Percentiles rank a stretch among this genome's conserved stretches.
Evolutionary conservation across 2,113 vertebrate genomes (phyloP).

Genomic region (Larimichthys crocea): DNA sequence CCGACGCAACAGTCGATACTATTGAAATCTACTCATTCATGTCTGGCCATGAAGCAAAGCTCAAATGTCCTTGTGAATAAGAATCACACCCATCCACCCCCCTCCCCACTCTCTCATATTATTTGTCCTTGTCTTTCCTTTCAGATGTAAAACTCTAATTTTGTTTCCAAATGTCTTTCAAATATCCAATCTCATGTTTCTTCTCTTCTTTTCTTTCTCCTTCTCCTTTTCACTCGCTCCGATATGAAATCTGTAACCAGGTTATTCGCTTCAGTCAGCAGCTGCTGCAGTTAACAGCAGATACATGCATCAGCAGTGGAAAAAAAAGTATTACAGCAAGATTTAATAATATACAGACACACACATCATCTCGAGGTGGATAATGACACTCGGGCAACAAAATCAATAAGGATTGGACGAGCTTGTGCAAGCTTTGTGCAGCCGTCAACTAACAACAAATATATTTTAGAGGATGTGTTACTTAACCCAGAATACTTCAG

Average conservation of each 20-base stretch:
- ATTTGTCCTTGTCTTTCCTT: slow-evolving; percentile 68
- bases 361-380: slow-evolving; percentile 53
- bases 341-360: slow-evolving; percentile 73
- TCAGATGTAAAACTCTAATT: slow-evolving; percentile 52
- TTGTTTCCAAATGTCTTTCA: slow-evolving; percentile 55
- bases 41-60: slow-evolving; percentile 77
- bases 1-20: slow-evolving; percentile 81
- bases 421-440: slow-evolving; percentile 35
- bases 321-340: slow-evolving; percentile 66
- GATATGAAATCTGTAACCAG: slow-evolving; percentile 74
- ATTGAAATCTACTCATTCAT: slow-evolving; percentile 85
- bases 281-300: slow-evolving; percentile 66
- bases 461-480: slow-evolving; percentile 49
- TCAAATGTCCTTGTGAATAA: slow-evolving; percentile 84
- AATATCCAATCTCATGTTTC: slow-evolving; percentile 42
- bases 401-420: slow-evolving; percentile 81
- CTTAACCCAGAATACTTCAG: slow-evolving; percentile 20
- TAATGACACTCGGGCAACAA: slow-evolving; percentile 74
- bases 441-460: slow-evolving; percentile 67
- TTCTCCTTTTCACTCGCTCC: slow-evolving; percentile 10
- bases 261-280: slow-evolving; percentile 74
- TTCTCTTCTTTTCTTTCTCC: not conserved
- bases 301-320: slow-evolving; percentile 51
- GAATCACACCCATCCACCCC: slow-evolving; percentile 71
- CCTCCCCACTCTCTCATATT: slow-evolving; percentile 47